Base-by-base conservation (phyloP, 2,797 vertebrate genomes). In the Knipowitschia caucasica region DNA sequence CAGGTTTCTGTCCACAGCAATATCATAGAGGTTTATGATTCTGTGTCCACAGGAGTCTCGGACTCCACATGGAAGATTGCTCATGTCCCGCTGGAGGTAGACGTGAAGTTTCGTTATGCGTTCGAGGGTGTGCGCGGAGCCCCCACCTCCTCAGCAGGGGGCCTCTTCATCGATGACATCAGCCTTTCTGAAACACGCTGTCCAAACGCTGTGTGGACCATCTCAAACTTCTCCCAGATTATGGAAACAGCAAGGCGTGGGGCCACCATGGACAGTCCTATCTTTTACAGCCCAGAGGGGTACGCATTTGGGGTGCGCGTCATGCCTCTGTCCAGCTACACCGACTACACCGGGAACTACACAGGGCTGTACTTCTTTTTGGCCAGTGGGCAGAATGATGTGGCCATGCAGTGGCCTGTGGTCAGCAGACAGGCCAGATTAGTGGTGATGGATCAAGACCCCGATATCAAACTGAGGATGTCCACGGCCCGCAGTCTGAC, bases 391-490 rank as follows among this genome's bases (percentile, higher is more conserved):
- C 90, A 93, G 12, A 92, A 95, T 0, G 94, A 97, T 1, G 81
- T n/a, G 0, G 83, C 91, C 27, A 68, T 98, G 80, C 82, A 94
- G 66, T 98, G 95, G 95, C 95, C 95, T 0, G 93, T 81, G 0
- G 67, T 90, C 21, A 91, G 95, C 84, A 88, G 91, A 46, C 94
- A 95, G 78, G 92, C 57, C 10, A 71, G 78, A 0, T 52, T 96
- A 30, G 92, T 92, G 0, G 83, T 97, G 40, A 90, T 98, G 43
- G 95, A 97, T 76, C 95, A 98, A 71, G 89, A 95, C 54, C 86
- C 94, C 0, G 89, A 97, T 0, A 53, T 88, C 38, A 78, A 73
- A 31, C 69, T 86, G 5, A 91, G 93, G 78, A 95, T 97, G 95
- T 95, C 95, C 10, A 74, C 92, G 0, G 94, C 86, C 44, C 83